Percentiles rank a stretch among this genome's conserved stretches.
phyloP scores from a whole-genome alignment of 2,797 vertebrate genomes.

The Myioborus miniatus region DNA sequence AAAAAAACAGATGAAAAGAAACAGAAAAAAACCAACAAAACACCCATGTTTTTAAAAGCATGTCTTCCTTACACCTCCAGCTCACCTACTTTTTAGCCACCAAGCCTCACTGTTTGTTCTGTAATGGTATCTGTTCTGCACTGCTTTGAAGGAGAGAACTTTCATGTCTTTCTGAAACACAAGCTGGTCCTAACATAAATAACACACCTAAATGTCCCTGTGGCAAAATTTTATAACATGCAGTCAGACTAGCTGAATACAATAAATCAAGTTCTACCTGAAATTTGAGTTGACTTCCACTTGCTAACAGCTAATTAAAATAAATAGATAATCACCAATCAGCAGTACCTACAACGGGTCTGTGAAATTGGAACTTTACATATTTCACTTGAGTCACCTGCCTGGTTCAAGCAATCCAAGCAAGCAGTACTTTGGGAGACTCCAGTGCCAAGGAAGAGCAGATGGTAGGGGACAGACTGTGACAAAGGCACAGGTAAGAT shows the following conservation, averaged over 20 bases:
- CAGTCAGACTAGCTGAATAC: not conserved
- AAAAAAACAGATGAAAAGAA: not conserved
- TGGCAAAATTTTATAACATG: not conserved
- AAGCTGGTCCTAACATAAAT: not conserved
- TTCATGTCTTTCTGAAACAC: not conserved
- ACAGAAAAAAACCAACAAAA: not conserved
- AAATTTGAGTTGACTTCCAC: not conserved
- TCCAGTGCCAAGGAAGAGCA: not conserved
- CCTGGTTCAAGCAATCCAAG: constrained; percentile 1
- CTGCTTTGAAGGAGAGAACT: not conserved
- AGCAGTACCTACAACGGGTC: not conserved
- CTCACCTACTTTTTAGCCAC: not conserved
- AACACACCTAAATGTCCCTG: not conserved
- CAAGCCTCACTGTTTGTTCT: not conserved
- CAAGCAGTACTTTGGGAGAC: not conserved
- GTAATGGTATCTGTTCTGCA: not conserved
- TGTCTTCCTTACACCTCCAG: not conserved
- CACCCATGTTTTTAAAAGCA: not conserved
- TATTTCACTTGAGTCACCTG: not conserved
- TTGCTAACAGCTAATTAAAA: not conserved
- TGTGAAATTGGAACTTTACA: not conserved
- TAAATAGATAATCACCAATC: not conserved
- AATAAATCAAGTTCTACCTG: not conserved
- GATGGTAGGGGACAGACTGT: not conserved
- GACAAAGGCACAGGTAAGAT: not conserved